Base-by-base conservation (phyloP, 1,140 invertebrate species). In the Dendroctonus valens region DNA sequence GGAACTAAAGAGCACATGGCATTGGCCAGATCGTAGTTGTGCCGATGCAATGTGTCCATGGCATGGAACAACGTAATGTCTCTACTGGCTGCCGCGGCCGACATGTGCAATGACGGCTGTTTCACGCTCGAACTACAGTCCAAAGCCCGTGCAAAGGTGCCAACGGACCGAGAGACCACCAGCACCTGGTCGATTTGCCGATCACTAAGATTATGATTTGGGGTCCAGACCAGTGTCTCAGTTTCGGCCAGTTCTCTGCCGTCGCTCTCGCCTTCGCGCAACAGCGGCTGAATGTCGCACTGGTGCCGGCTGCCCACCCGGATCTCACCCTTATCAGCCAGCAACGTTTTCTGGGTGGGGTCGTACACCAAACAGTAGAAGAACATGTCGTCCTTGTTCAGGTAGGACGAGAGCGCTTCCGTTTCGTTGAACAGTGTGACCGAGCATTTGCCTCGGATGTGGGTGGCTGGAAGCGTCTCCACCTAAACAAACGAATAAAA, bases 291-390 rank as follows among this genome's bases (percentile, higher is more conserved):
- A 77, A 88, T 83, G 79, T 98, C 95, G 79, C 94, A 96, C 84
- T 99, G 98, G 83, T 96, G 98, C 82, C 91, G 89, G 77, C 89
- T 91, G 69, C 98, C 98, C 74, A 99, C 90, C 76, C 92, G 83
- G 76, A 88, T 87, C 85, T 97, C 94, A 77, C 96, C 96, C 85
- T 97, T 97, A 82, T 99, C 98, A 72, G 97, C 97, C 76, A 99
- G 86, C 75, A 99, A 85, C 75, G 97, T 99, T 83, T 97, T 98
- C 83, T 98, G 95, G 80, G 93, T 89, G 67, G 97, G 97, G 85
- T 99, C 98, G 82, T 98, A 99, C 69, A 99, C 97, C 79, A 99
- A 85, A 78, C 97, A 98, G 83, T 99, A 99, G 82, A 98, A 99
- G 86, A 99, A 99, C 77, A 93, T 92, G 81, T 99, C 96, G 86